Base-by-base conservation (phyloP, 2,797 vertebrate genomes). In the Sciurus vulgaris region DNA sequence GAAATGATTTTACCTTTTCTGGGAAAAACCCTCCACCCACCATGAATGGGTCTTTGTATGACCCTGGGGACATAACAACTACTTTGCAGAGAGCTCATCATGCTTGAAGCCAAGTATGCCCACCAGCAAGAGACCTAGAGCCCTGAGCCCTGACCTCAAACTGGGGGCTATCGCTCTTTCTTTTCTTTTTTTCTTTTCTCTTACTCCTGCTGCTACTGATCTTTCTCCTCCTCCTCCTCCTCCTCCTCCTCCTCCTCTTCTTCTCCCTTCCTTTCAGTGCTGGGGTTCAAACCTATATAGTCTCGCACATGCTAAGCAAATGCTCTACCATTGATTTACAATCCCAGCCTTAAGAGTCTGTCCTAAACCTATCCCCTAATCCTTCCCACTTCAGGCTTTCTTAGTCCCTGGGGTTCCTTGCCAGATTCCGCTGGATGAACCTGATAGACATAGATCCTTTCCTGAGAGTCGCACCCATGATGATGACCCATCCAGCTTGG, bases 1-100 rank as follows among this genome's bases (percentile, higher is more conserved):
- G 59, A 88, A 59, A 87, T 67, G 82, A 44, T 96, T 87, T 92
- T 14, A 81, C n/a, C 67, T 93, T 93, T 95, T 93, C 59, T 73
- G 65, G 73, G 73, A 86, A 93, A 96, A 85, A 35, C 35, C 33
- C 91, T 91, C 30, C 35, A 41, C 5, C n/a, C 18, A 35, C 56
- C 28, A 73, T 72, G 56, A 95, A 92, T 78, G 69, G 26, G 47
- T 74, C 83, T 97, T 93, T 93, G 83, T 89, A 26, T 51, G 65
- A 35, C 74, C 67, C 63, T 67, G 35, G 65, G 56, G 61, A 70
- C 59, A 17, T 41, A 15, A 86, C 30, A 67, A n/a, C 2, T 8
- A 44, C 59, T 78, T n/a, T 54, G 51, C 26, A 77, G 47, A 89
- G 38, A 70, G 89, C 5, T 15, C 3, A 8, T 49, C 28, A 44